These are phyloP conservation scores for Nymphicus hollandicus DNA, from an alignment of 2,113 vertebrate genomes.

Conservation along the genomic window DNA sequence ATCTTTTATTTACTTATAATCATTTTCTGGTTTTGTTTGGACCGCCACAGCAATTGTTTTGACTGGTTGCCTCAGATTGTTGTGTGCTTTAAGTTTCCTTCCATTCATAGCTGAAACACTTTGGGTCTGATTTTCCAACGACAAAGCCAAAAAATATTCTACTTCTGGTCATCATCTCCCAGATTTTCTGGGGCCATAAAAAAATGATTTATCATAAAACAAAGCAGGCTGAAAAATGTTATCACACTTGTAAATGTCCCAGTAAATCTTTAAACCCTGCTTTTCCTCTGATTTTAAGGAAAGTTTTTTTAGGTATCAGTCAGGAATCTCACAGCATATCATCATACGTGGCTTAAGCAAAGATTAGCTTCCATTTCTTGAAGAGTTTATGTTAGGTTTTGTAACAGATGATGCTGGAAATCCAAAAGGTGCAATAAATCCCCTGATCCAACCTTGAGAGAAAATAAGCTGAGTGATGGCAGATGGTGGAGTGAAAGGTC, in stretches of 20 bases:
- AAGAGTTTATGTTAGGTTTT: background rate
- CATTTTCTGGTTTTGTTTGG: slow-evolving; percentile 12
- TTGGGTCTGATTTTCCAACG: slow-evolving; percentile 35
- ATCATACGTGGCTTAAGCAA: background rate
- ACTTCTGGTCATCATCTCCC: slow-evolving; percentile 41
- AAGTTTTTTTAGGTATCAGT: background rate
- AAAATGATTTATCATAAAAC: slow-evolving; percentile 20
- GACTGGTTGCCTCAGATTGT: slow-evolving; percentile 15
- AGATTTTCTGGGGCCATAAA: slow-evolving; percentile 42
- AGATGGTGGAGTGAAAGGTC: background rate
- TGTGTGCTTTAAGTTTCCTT: slow-evolving; percentile 41
- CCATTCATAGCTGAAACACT: slow-evolving; percentile 27
- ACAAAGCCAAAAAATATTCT: slow-evolving; percentile 25
- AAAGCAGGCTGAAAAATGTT: slow-evolving; percentile 37
- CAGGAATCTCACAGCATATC: slow-evolving; percentile 19
- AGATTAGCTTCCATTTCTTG: slow-evolving; percentile 33
- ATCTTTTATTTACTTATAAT: slow-evolving; percentile 20
- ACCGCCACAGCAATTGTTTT: slow-evolving; percentile 19
- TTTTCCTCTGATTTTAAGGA: slow-evolving; percentile 20
- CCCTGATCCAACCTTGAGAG: rapidly evolving
- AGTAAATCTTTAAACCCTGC: slow-evolving; percentile 18
- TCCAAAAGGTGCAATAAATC: slow-evolving; percentile 43
- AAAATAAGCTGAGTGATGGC: background rate
- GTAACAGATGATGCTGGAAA: background rate
- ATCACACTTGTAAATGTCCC: slow-evolving; percentile 42